Evolutionary conservation across 2,888 invertebrate genomes (phyloP).

Genomic region (Tinea pellionella): DNA sequence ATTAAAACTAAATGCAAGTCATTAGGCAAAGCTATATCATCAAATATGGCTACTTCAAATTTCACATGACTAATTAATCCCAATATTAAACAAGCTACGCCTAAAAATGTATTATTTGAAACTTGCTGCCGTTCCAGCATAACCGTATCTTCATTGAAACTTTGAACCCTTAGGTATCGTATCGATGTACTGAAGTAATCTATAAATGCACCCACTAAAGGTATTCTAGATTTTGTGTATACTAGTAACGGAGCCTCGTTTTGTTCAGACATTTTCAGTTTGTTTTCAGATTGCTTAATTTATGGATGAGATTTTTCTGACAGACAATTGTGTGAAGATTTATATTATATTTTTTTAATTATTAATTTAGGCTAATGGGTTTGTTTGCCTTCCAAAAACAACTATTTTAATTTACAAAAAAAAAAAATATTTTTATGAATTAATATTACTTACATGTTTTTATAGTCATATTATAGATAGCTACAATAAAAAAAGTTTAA

Average conservation of each 20-base stretch:
- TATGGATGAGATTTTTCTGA: neutral
- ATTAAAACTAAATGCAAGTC: constrained; percentile 52
- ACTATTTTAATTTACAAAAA: too few relatives aligned
- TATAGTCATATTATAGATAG: too few relatives aligned
- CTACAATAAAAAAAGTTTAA: too few relatives aligned
- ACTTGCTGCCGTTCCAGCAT: constrained; percentile 26
- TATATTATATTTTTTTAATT: neutral
- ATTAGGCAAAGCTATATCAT: constrained; percentile 36
- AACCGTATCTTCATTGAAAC: constrained; percentile 39
- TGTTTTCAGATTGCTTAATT: neutral
- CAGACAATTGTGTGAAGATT: too few relatives aligned
- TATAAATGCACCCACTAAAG: constrained; percentile 43
- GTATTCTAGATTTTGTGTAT: constrained; percentile 41
- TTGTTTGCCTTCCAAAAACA: too few relatives aligned
- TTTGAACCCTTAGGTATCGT: constrained; percentile 34
- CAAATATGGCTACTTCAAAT: constrained; percentile 48
- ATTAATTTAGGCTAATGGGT: neutral
- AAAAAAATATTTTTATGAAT: too few relatives aligned
- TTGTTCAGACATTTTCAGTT: neutral
- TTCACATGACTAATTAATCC: constrained; percentile 48
- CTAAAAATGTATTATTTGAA: constrained; percentile 39
- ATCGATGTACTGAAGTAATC: constrained; percentile 47
- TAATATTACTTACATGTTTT: too few relatives aligned
- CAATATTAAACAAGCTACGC: constrained; percentile 37
- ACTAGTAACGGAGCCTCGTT: constrained; percentile 25